Base-by-base conservation (phyloP, 2,797 vertebrate genomes). In the Diceros bicornis region DNA sequence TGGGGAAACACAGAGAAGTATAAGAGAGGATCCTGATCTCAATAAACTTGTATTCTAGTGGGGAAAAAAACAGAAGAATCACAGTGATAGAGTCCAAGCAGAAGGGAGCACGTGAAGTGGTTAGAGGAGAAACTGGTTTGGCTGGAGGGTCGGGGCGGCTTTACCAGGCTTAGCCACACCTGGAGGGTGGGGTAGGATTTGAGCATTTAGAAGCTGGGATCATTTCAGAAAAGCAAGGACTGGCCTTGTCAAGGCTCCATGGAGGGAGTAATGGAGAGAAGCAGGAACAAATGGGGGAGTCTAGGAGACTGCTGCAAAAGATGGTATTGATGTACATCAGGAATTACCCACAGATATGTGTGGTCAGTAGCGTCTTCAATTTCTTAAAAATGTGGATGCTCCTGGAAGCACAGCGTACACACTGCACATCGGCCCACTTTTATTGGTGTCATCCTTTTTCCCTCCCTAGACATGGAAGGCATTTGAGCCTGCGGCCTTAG, bases 291-390 rank as follows among this genome's bases (percentile, higher is more conserved):
- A 1, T 27, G 18, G 34, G 18, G 34, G 7, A 11, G 10, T 13
- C 25, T 7, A 16, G 41, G 62, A 47, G 61, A 25, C 7, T 0
- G 6, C 71, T 17, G 9, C n/a, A 1, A 25, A 4, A 12, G 11
- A 11, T 2, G 25, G 4, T 23, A 7, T 6, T 7, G 1, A 4
- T 0, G 9, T 5, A 1, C 0, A 7, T 50, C 18, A 27, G 50
- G 75, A 50, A 25, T 18, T 52, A 52, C 13, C 50, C 14, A 52
- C 50, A 13, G 74, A 3, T 1, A 3, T 0, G 44, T 20, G 59
- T 16, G 25, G 10, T n/a, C 72, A 9, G 10, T 21, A 1, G 13
- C 13, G 21, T 79, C 77, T 72, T 71, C 41, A 2, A 47, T 52
- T 50, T 44, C 29, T 62, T 10, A 20, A 68, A n/a, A 64, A 25